These are phyloP conservation scores for Solenodon paradoxus DNA, from an alignment of 2,113 vertebrate species.

Conservation along the genomic window DNA sequence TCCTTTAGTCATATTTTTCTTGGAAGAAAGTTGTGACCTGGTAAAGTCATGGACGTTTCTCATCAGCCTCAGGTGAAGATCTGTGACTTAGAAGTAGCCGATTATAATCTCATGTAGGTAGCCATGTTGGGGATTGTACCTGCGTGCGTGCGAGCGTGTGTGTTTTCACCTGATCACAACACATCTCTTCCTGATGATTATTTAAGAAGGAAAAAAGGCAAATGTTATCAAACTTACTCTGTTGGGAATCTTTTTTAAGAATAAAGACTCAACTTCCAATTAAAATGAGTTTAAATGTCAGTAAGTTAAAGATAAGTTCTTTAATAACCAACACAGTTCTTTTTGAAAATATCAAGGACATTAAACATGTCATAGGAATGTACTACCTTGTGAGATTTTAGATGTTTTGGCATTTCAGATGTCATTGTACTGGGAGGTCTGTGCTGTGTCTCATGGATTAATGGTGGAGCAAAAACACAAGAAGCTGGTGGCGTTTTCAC, in stretches of 20 bases:
- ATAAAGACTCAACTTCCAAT: neutral
- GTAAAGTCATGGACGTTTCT: neutral
- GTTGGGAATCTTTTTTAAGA: neutral
- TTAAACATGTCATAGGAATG: neutral
- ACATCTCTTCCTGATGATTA: slow-evolving; percentile 23
- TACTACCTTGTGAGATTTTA: neutral
- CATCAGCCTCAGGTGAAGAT: neutral
- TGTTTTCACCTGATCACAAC: neutral
- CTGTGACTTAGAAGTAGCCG: neutral
- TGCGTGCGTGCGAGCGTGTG: neutral
- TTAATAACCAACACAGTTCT: neutral
- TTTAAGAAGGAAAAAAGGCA: neutral
- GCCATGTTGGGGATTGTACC: fast-evolving
- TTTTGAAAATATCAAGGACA: neutral
- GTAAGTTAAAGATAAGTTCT: neutral
- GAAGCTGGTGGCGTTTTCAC: neutral
- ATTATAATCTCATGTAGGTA: neutral
- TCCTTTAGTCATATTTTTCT: neutral
- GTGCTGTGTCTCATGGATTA: neutral
- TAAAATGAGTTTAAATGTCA: no score
- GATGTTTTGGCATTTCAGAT: neutral
- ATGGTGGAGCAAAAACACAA: neutral
- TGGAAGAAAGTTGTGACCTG: neutral
- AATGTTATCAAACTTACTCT: neutral
- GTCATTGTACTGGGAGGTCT: neutral